Conservation (phyloP, 2,888 invertebrate species). For the Electrophaes corylata region DNA sequence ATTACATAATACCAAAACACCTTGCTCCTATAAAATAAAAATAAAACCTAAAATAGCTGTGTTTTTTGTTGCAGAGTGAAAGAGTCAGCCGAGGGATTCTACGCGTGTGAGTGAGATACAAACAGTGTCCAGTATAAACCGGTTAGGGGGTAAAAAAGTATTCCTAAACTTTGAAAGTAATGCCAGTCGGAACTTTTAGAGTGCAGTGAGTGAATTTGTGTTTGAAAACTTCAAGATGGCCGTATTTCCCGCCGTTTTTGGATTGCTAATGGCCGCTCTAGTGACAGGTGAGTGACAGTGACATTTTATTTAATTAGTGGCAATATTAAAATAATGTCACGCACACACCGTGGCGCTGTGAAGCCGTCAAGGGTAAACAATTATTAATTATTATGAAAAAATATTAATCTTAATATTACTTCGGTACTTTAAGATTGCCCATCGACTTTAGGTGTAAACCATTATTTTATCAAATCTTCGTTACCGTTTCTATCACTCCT, state of each 20-base stretch:
- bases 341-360: neutral
- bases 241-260: constrained; percentile 73
- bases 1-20: constrained; percentile 42
- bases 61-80: constrained; percentile 77
- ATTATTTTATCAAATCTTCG: too few relatives aligned
- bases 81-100: constrained; percentile 44
- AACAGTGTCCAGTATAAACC: constrained; percentile 64
- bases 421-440: neutral
- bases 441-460: neutral
- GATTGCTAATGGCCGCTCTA: constrained; percentile 64
- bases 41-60: constrained; percentile 53
- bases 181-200: constrained; percentile 56
- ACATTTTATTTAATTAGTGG: constrained; percentile 19
- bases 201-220: constrained; percentile 51
- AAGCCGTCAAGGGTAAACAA: constrained; percentile 6
- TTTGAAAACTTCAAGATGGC: constrained; percentile 65
- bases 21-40: constrained; percentile 49
- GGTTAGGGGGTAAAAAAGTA: constrained; percentile 48
- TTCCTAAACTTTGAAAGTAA: constrained; percentile 62
- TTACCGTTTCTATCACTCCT: too few relatives aligned
- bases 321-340: neutral
- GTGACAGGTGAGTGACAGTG: constrained; percentile 65
- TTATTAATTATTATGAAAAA: constrained; percentile 2
- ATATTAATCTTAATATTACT: constrained; percentile 9
- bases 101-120: constrained; percentile 51